Evolutionary conservation across 2,888 invertebrate genomes (phyloP), one percentile per base, ranked within the genome.

Genomic region (Drosophila sordidula): DNA sequence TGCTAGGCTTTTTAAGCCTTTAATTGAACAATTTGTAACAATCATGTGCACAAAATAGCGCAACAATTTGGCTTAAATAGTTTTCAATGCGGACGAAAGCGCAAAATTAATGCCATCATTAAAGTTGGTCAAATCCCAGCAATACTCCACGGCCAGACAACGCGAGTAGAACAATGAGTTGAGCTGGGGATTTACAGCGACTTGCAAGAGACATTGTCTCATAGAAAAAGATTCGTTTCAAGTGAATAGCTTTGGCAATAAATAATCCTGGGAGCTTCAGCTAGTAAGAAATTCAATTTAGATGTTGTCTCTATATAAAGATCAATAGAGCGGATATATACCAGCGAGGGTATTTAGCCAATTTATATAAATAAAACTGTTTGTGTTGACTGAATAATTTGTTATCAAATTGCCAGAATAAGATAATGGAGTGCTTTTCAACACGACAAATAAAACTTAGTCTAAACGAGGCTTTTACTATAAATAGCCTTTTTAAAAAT

Each of bases 11-110:
- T 73, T 70, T 75, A 80, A 76, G 80, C 85, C 87, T 80, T 83
- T 88, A 86, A 88, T 86, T 89, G 89, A 87, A 86, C 87, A 88
- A 86, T 89, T 86, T 86, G 86, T 87, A 86, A 87, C 87, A 86
- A 88, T 89, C 86, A 88, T 86, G 84, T 54, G 79, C 81, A 87
- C 77, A 84, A 86, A 86, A 86, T 86, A 86, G 83, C 86, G 80
- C 84, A 82, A 83, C 82, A 83, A 70, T 83, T 83, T 83, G 83
- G 87, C 83, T 83, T 83, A 83, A 83, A 87, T 87, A 83, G 83
- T 87, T 87, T 81, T 83, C 87, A 87, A 81, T 85, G 85, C 78
- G 78, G 84, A 69, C 62, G 81, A 81, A 80, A 77, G 70, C 71
- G 71, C 50, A 50, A 55, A 84, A 82, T 84, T 84, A 75, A 84